Base-by-base conservation (phyloP, 2,797 vertebrate species). In the Hydrolagus colliei region DNA sequence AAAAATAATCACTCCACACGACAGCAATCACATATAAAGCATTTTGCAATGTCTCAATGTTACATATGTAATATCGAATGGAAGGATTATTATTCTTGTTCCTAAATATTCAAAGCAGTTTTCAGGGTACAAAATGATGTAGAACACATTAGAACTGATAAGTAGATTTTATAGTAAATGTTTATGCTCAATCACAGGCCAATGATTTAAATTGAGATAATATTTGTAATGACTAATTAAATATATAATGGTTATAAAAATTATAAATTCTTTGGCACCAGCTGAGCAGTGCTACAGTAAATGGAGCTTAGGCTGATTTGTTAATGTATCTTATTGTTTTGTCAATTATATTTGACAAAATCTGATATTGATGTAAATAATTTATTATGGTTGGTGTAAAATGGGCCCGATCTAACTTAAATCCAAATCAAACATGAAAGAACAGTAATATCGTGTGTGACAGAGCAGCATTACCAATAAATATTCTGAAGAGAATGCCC, bases 181-280 rank as follows among this genome's bases (percentile, higher is more conserved):
- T 52, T 84, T 84, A 84, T n/a, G 65, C 79, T 67, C 79, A 84
- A 84, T 68, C 79, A 84, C 27, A 67, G 35, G 61, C 20, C 79
- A 62, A 80, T 63, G 32, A 71, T 84, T 84, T 68, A 84, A 71
- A 84, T 82, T 82, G 78, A 82, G 78, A 67, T 71, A 84, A 68
- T 84, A 84, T 67, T 71, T n/a, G 65, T 63, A 84, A 84, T 10
- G 32, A 68, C 27, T 84, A 71, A 84, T 84, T 84, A 84, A 84
- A 84, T 84, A 68, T 77, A 77, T 71, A 18, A 52, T 52, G 79
- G 41, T 71, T 68, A 84, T 84, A 84, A 84, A 84, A 20, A 84
- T 68, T 27, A 68, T 68, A 84, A 84, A 27, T 71, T 84, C 65
- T 41, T 71, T 16, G 71, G 79, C 14, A 84, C 32, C 32, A 71